Evolutionary conservation across 2,797 vertebrate genomes (phyloP).

Genomic region (Lacerta agilis): DNA sequence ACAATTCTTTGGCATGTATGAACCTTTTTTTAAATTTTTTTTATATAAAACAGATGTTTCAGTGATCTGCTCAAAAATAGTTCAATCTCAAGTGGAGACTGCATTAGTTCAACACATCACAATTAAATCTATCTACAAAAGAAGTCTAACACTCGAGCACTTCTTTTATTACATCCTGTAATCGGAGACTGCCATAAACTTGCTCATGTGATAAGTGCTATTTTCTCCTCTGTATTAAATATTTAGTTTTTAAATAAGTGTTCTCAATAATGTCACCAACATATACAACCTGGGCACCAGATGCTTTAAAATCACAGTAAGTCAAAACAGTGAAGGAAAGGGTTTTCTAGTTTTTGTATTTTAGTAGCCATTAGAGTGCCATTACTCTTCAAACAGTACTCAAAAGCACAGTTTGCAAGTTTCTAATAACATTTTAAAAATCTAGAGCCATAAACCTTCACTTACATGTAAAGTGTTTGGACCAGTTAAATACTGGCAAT

Average conservation of each 20-base stretch:
- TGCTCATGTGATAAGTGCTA: constrained; percentile 67
- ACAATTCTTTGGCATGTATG: constrained; percentile 37
- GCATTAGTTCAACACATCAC: constrained; percentile 59
- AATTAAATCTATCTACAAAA: constrained; percentile 76
- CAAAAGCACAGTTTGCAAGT: constrained; percentile 71
- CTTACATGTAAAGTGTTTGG: constrained; percentile 63
- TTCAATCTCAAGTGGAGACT: constrained; percentile 45
- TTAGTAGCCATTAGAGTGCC: constrained; percentile 69
- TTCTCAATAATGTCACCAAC: constrained; percentile 72
- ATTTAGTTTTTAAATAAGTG: constrained; percentile 77
- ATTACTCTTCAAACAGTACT: constrained; percentile 67
- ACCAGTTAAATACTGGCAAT: constrained; percentile 51
- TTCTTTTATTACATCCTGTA: constrained; percentile 76
- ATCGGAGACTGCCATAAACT: constrained; percentile 75
- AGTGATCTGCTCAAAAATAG: constrained; percentile 62
- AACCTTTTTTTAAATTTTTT: no score
- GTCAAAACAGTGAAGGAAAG: constrained; percentile 62
- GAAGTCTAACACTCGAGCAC: constrained; percentile 68
- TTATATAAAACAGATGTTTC: constrained; percentile 52
- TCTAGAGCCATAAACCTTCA: constrained; percentile 58
- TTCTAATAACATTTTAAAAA: constrained; percentile 71
- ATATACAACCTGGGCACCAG: constrained; percentile 77
- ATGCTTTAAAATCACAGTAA: constrained; percentile 73
- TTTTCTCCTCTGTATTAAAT: constrained; percentile 64
- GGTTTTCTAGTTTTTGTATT: constrained; percentile 69